Evolutionary conservation across 2,888 invertebrate genomes (phyloP).

Genomic region (Ceriagrion tenellum): DNA sequence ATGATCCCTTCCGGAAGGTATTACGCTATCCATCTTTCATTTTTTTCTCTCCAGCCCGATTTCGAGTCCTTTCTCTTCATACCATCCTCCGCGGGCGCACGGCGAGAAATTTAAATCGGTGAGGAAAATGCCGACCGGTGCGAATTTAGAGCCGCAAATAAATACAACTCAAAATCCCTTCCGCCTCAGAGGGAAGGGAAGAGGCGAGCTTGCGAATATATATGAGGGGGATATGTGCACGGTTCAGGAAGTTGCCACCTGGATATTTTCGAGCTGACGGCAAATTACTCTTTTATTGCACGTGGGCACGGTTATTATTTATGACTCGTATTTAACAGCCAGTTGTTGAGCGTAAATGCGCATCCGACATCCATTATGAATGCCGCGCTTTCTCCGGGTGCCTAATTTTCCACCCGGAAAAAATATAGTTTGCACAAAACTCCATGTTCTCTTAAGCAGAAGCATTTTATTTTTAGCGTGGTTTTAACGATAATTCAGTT

Average conservation of each 20-base stretch:
- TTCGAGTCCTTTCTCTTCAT: neutral
- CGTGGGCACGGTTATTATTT: slow-evolving; percentile 2
- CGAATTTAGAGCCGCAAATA: slow-evolving; percentile 1
- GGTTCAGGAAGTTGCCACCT: slow-evolving; percentile 6
- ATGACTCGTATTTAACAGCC: slow-evolving; percentile 12
- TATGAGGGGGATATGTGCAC: neutral
- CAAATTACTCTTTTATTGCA: slow-evolving; percentile 17
- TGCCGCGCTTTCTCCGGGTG: neutral
- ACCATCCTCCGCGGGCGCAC: neutral
- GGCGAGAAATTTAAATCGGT: slow-evolving; percentile 21
- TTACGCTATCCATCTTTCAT: neutral
- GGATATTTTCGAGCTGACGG: neutral
- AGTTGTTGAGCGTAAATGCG: slow-evolving; percentile 8
- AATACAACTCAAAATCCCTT: neutral
- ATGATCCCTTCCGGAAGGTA: slow-evolving; percentile 4
- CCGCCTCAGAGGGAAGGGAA: neutral
- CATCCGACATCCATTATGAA: neutral
- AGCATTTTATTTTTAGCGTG: too few species aligned
- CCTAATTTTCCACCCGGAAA: neutral
- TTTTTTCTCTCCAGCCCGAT: neutral
- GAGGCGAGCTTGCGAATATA: neutral
- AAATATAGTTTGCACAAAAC: neutral
- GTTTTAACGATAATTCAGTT: too few species aligned
- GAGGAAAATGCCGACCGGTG: slow-evolving; percentile 19
- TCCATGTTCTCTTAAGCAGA: too few species aligned